Evolutionary conservation across 2,113 vertebrate species (phyloP).

Genomic region (Solenodon paradoxus): DNA sequence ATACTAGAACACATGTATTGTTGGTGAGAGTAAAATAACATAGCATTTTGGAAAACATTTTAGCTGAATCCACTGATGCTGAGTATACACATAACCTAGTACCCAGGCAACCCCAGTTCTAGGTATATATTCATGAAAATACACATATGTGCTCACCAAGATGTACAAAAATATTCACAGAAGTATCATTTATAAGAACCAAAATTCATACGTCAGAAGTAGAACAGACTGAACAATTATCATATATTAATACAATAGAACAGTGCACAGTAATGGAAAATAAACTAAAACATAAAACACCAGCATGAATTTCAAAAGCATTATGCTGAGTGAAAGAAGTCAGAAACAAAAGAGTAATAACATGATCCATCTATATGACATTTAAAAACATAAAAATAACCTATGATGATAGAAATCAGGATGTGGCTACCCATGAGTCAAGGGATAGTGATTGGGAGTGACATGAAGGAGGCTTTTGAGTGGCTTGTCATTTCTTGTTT

Average conservation of each 20-base stretch:
- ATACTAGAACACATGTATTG: not conserved
- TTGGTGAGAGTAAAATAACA: not conserved
- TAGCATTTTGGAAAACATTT: not conserved
- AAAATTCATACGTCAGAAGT: conserved; percentile 19
- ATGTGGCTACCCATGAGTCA: not conserved
- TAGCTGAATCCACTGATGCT: not conserved
- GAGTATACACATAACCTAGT: not conserved
- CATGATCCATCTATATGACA: not conserved
- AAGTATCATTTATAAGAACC: not conserved
- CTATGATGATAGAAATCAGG: not conserved
- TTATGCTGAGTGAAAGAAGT: not conserved
- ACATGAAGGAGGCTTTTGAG: not conserved
- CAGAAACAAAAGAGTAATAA: not conserved
- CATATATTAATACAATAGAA: not conserved
- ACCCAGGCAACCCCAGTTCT: not conserved
- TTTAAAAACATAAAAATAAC: not conserved
- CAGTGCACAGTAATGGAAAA: not conserved
- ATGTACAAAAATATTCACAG: not conserved
- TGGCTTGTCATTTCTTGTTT: not conserved
- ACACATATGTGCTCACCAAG: not conserved
- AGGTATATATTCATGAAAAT: not conserved
- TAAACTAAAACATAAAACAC: not conserved
- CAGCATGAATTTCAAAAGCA: not conserved
- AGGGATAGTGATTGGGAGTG: not conserved
- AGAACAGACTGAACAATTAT: not conserved